These are phyloP conservation scores for Elysia crispata DNA, from an alignment of 2,888 invertebrate genomes.

Conservation along the genomic window DNA sequence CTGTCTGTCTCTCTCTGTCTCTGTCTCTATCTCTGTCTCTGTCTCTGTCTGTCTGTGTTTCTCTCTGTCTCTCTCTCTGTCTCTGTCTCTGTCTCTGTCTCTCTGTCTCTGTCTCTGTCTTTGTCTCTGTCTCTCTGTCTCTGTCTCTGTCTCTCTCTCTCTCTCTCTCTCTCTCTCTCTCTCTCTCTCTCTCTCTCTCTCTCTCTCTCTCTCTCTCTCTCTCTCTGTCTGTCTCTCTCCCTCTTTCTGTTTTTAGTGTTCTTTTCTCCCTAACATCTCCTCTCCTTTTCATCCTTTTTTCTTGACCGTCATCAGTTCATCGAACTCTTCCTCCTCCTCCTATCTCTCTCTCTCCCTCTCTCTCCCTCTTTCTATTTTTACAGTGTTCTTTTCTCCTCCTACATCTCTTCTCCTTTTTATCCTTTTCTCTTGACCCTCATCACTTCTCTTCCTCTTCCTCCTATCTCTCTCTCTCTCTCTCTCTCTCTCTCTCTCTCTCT, in stretches of 20 bases:
- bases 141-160: conserved; percentile 15
- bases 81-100: too few relatives aligned
- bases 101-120: too few relatives aligned
- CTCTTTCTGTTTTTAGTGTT: neutral
- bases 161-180: conserved; percentile 11
- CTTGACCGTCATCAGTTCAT: neutral
- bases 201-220: neutral
- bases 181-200: neutral
- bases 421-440: conserved; percentile 18
- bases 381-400: too few relatives aligned
- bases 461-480: conserved; percentile 35
- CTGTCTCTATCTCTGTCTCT: too few relatives aligned
- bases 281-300: neutral
- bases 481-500: conserved; percentile 45
- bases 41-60: too few relatives aligned
- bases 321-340: neutral
- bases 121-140: neutral
- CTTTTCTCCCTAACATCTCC: neutral
- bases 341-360: neutral
- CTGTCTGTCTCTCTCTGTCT: too few relatives aligned
- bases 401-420: neutral
- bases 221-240: neutral
- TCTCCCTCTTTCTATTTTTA: too few relatives aligned
- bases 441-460: conserved; percentile 1
- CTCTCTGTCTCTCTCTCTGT: too few relatives aligned